Conservation (phyloP, 64 coral and sea anemone species). For the Porites australiensis region DNA sequence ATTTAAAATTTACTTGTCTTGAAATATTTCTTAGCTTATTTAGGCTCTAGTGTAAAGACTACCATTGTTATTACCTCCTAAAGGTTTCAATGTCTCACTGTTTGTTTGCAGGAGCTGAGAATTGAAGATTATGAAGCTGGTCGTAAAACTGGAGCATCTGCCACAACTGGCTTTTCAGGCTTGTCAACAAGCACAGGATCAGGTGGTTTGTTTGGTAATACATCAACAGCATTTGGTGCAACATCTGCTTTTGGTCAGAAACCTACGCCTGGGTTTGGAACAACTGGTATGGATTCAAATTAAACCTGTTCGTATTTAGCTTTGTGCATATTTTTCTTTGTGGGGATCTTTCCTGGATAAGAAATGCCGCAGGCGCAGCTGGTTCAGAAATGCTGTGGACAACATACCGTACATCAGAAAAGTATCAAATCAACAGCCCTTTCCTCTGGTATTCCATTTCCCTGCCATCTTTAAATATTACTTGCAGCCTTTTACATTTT, state of each 20-base stretch:
- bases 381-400: too few relatives aligned
- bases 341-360: too few relatives aligned
- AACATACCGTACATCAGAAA: too few relatives aligned
- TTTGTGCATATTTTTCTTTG: background rate
- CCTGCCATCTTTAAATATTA: too few relatives aligned
- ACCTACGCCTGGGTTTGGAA: conserved; percentile 81
- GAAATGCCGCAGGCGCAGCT: too few relatives aligned
- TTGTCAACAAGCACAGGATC: conserved; percentile 52
- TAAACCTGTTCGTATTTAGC: background rate
- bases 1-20: too few relatives aligned
- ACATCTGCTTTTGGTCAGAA: conserved; percentile 73
- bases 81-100: background rate
- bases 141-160: conserved; percentile 78
- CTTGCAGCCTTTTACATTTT: too few relatives aligned
- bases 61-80: background rate
- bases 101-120: conserved; percentile 67
- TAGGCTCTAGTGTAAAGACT: too few relatives aligned
- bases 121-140: conserved; percentile 90
- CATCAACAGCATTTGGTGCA: conserved; percentile 51
- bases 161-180: conserved; percentile 52
- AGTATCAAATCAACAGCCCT: too few relatives aligned
- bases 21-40: too few relatives aligned
- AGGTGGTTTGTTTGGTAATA: conserved; percentile 83
- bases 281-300: conserved; percentile 23
- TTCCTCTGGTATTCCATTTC: too few relatives aligned